A percentile compares a stretch with the other conserved stretches of the same genome.
These are phyloP conservation scores for Circaetus cinerascens DNA, from an alignment of 2,113 vertebrate species.

Conservation along the genomic window DNA sequence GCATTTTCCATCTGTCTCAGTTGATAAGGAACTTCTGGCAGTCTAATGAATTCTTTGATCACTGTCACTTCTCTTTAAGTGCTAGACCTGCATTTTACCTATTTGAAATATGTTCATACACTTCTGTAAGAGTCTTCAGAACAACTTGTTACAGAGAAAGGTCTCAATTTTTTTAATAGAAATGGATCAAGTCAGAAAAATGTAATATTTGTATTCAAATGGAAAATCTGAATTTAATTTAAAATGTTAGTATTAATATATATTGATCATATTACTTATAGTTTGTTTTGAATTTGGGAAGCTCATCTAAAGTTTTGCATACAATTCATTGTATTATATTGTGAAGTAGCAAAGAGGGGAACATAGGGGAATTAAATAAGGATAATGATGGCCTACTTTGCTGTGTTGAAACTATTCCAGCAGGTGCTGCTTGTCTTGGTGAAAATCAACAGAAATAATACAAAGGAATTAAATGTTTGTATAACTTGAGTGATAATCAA, in stretches of 20 bases:
- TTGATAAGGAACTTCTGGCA: not conserved
- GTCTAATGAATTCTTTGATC: not conserved
- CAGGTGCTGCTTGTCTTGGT: not conserved
- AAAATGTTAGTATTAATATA: not conserved
- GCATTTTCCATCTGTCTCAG: not conserved
- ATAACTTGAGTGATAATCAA: not conserved
- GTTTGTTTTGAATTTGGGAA: not conserved
- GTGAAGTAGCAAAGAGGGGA: not conserved
- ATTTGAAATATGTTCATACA: not conserved
- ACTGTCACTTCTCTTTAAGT: not conserved
- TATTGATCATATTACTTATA: not conserved
- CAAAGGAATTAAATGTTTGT: not conserved
- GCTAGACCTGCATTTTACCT: not conserved
- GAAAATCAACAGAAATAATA: not conserved
- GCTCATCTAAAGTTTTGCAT: not conserved
- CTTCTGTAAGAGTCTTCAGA: not conserved
- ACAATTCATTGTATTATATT: not conserved
- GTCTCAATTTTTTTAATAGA: not conserved
- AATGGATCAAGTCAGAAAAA: not conserved
- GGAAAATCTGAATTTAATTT: not conserved
- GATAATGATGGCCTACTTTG: not conserved
- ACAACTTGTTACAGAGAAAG: not conserved
- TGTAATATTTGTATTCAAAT: rapidly evolving
- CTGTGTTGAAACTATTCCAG: not conserved
- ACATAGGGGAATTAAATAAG: not conserved